Evolutionary conservation across 2,113 vertebrate species (phyloP).

Genomic region (Pyxicephalus adspersus): DNA sequence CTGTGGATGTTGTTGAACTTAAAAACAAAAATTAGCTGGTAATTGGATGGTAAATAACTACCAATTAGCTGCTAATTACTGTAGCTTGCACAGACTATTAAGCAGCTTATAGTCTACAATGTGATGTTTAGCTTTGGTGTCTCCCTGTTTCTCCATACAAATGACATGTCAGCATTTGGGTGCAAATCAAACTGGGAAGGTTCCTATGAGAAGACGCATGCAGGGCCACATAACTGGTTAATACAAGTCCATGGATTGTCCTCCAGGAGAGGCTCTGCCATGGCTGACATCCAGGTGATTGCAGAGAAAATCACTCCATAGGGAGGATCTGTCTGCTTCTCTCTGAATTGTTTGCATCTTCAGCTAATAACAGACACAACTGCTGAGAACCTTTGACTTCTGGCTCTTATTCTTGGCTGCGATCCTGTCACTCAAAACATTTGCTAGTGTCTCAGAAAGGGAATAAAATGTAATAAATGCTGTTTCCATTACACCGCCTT

Average conservation of each 20-base stretch:
- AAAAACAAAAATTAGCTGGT: neutral
- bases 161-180: conserved; percentile 55
- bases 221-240: conserved; percentile 42
- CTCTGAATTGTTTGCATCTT: conserved; percentile 66
- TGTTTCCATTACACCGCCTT: too few relatives aligned
- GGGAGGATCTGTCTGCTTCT: conserved; percentile 62
- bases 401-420: neutral
- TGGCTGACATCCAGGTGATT: conserved; percentile 64
- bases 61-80: conserved; percentile 18
- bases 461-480: too few relatives aligned
- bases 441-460: too few relatives aligned
- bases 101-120: conserved; percentile 1
- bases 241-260: conserved; percentile 56
- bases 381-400: neutral
- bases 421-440: too few relatives aligned
- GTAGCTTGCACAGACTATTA: conserved; percentile 23
- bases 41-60: conserved; percentile 17
- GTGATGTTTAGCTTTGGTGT: neutral
- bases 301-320: conserved; percentile 61
- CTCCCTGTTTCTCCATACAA: neutral
- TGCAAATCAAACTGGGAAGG: conserved; percentile 31
- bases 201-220: conserved; percentile 38
- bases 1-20: neutral
- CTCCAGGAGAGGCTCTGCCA: conserved; percentile 56
- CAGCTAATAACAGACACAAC: conserved; percentile 62